phyloP scores from a whole-genome alignment of 1,140 invertebrate genomes.

The Macrosteles quadrilineatus region DNA sequence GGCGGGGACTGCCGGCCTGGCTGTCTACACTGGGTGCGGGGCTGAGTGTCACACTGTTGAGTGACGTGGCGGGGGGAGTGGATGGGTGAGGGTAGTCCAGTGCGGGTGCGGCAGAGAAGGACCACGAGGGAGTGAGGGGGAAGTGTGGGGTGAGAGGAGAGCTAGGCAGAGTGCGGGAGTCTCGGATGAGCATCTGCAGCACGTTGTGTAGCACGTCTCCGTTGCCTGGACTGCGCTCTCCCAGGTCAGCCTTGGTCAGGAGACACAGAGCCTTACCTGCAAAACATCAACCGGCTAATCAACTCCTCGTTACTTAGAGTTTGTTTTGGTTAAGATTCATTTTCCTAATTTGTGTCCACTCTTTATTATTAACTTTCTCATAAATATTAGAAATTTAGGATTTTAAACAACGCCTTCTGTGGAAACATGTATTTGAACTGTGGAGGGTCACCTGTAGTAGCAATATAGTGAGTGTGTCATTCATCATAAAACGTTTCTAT shows the following conservation, averaged over 20 bases:
- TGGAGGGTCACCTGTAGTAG: too few relatives aligned
- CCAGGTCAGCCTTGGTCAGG: constrained; percentile 85
- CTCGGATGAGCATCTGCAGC: constrained; percentile 81
- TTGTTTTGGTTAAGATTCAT: background rate
- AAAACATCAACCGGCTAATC: constrained; percentile 41
- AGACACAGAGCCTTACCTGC: constrained; percentile 87
- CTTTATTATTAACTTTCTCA: background rate
- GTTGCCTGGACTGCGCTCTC: constrained; percentile 85
- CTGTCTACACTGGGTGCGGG: constrained; percentile 85
- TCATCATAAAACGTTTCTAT: too few relatives aligned
- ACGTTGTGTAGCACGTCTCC: constrained; percentile 94
- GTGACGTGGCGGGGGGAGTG: constrained; percentile 45
- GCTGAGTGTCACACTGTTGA: constrained; percentile 83
- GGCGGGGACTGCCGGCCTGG: constrained; percentile 80
- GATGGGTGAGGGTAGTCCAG: constrained; percentile 44
- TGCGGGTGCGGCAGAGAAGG: constrained; percentile 69
- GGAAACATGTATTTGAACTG: too few relatives aligned
- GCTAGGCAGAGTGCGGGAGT: constrained; percentile 72
- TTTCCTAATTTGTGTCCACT: background rate
- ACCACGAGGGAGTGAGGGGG: constrained; percentile 54
- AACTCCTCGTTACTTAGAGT: background rate
- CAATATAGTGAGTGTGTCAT: too few relatives aligned
- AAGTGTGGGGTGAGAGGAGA: constrained; percentile 84
- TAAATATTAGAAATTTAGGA: too few relatives aligned
- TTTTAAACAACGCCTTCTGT: too few relatives aligned